Evolutionary conservation across 1,140 invertebrate genomes (phyloP), one percentile per base, ranked within the genome.

Genomic region (Lordiphosa collinella): DNA sequence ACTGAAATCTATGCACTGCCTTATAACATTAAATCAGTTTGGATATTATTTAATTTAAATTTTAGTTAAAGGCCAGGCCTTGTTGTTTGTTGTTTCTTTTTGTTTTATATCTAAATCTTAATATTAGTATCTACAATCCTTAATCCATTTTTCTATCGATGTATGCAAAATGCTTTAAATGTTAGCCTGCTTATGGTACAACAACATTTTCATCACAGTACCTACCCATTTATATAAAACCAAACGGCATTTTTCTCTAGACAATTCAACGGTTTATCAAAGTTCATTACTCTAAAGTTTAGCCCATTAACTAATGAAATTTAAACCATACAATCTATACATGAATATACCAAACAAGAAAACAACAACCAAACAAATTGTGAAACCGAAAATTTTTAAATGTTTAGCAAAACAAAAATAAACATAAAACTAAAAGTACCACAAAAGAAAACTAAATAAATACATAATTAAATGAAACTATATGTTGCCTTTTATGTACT

Each of bases 111-210:
- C 43, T 48, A 22, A 41, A 18, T 37, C n/a, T 11, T 37, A 41
- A 38, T 52, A 34, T 37, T 13, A 16, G 22, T 14, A 29, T 16
- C 54, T 59, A 29, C 25, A 8, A 29, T 29, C 25, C 25, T 5
- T 29, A 29, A 29, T 29, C 25, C 25, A 29, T 29, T 52, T 59
- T 35, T 70, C 44, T 64, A 57, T 78, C 40, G 29, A 75, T 80
- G 57, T 84, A 65, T 64, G 67, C 78, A 57, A 66, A 44, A 80
- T 59, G 78, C 78, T 82, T 82, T 82, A 73, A 84, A 78, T 82
- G 78, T 82, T 84, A 84, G 72, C 78, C 78, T 84, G 78, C 78
- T 84, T 84, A 70, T 61, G 78, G 78, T 84, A 84, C 78, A 84
- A 84, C 46, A 84, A 84, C 46, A 78, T 43, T 58, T 62, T 84